A percentile compares a stretch with the other conserved stretches of the same genome.
Evolutionary conservation across 2,888 invertebrate genomes (phyloP).

Genomic region (Cryptops parisi): DNA sequence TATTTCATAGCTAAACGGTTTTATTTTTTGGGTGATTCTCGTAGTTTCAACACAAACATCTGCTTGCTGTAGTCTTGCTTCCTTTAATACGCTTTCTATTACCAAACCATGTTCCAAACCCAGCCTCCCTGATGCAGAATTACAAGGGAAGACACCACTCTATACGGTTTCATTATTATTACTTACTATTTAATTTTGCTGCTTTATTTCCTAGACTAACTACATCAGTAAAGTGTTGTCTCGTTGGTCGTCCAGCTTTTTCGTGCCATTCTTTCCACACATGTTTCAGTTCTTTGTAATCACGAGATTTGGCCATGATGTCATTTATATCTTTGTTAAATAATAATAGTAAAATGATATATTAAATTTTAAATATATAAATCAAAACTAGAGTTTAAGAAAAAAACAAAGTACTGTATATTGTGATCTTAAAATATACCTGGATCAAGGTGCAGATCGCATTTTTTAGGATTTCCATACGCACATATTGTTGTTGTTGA

Average conservation of each 20-base stretch:
- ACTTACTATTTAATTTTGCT: slow-evolving; percentile 52
- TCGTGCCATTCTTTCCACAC: slow-evolving; percentile 72
- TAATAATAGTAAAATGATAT: too few species aligned
- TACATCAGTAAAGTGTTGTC: slow-evolving; percentile 60
- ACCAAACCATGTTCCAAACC: too few species aligned
- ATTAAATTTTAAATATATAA: background rate
- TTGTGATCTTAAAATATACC: too few species aligned
- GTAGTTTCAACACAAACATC: too few species aligned
- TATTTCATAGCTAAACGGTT: too few species aligned
- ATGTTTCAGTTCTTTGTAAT: slow-evolving; percentile 56
- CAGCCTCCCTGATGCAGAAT: too few species aligned
- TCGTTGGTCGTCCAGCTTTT: slow-evolving; percentile 57
- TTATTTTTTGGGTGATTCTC: too few species aligned
- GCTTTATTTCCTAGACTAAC: slow-evolving; percentile 65
- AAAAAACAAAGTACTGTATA: too few species aligned
- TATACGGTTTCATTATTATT: background rate
- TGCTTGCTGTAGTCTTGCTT: too few species aligned
- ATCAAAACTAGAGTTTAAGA: background rate
- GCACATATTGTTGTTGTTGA: background rate
- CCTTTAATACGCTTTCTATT: too few species aligned
- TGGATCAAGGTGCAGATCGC: background rate
- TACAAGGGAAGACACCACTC: too few species aligned
- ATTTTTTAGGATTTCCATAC: background rate
- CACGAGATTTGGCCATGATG: slow-evolving; percentile 57
- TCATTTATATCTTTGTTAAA: too few species aligned